Evolutionary conservation across 2,797 vertebrate genomes (phyloP), one percentile per base, ranked within the genome.

Genomic region (Arnoldichthys spilopterus): DNA sequence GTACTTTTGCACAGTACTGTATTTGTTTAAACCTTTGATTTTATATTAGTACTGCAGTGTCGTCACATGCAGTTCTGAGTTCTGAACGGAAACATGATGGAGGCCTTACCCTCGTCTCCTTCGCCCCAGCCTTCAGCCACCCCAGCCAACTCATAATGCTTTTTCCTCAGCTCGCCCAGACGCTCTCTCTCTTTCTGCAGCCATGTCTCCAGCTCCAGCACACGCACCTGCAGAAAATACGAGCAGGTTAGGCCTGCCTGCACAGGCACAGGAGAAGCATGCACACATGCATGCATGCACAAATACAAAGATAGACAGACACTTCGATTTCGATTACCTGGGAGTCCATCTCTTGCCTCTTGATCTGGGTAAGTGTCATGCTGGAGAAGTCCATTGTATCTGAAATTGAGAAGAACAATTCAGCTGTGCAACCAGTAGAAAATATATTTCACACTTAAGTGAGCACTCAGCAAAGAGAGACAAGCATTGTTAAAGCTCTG

Each of bases 331-430:
- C 69, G 84, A 15, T 53, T 86, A 98, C 97, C 97, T 99, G 97
- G 0, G 97, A 95, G 74, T 99, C 96, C 98, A 99, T 99, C 90
- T 99, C 98, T 75, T 98, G 96, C 32, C 97, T 93, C 89, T 99
- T 99, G 88, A 99, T 98, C 92, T 99, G 97, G 0, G 95, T 99
- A 76, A 99, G 94, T 0, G 97, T 99, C 95, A 97, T 95, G 88
- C 93, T 96, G 79, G 96, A 97, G 90, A 99, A 99, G 86, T 99
- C 96, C 97, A 99, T 98, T 2, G 92, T 97, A 56, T 98, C 98
- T 98, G 84, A 63, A 76, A 76, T 12, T 12, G 22, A 28, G 28
- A 37, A 30, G 22, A 47, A 32, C 20, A n/a, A 22, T 11, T 45
- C 51, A 77, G 6, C 28, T 34, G 28, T 32, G 22, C 22, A 11